Percentiles rank a stretch among this genome's conserved stretches.
These are phyloP conservation scores for Eubasilissa splendida DNA, from an alignment of 2,888 invertebrate species.

Conservation along the genomic window DNA sequence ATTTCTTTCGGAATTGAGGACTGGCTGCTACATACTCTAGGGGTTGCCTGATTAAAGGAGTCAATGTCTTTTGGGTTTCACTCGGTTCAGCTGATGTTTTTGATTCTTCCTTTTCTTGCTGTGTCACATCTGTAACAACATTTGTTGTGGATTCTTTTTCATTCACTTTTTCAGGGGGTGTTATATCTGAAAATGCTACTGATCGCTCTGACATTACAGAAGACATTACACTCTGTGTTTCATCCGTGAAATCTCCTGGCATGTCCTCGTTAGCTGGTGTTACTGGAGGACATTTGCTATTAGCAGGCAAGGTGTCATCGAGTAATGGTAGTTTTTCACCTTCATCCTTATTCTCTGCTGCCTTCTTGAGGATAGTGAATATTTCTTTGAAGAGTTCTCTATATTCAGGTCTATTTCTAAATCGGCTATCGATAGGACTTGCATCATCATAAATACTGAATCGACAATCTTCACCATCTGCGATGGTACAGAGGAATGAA, in stretches of 20 bases:
- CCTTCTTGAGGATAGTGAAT: constrained; percentile 86
- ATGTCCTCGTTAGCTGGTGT: constrained; percentile 79
- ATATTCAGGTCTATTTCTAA: constrained; percentile 87
- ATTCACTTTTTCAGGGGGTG: constrained; percentile 74
- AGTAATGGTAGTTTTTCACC: constrained; percentile 82
- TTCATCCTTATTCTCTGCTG: constrained; percentile 87
- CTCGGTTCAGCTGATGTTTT: constrained; percentile 55
- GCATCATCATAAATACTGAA: constrained; percentile 89
- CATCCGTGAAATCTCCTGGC: constrained; percentile 79
- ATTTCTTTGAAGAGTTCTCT: constrained; percentile 87
- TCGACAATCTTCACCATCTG: constrained; percentile 88
- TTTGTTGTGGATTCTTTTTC: constrained; percentile 64
- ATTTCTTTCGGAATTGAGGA: constrained; percentile 79
- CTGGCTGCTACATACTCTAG: constrained; percentile 82
- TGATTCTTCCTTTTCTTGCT: constrained; percentile 36
- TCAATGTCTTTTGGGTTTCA: constrained; percentile 69
- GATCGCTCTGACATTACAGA: constrained; percentile 83
- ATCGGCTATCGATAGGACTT: constrained; percentile 85
- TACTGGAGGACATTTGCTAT: constrained; percentile 77
- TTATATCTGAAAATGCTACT: constrained; percentile 79
- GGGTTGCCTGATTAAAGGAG: constrained; percentile 80
- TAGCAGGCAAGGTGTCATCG: constrained; percentile 74
- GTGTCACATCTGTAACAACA: constrained; percentile 12
- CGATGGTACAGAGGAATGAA: constrained; percentile 88
- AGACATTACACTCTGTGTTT: constrained; percentile 82